Evolutionary conservation across 1,140 invertebrate genomes (phyloP).

Genomic region (Conus betulinus): DNA sequence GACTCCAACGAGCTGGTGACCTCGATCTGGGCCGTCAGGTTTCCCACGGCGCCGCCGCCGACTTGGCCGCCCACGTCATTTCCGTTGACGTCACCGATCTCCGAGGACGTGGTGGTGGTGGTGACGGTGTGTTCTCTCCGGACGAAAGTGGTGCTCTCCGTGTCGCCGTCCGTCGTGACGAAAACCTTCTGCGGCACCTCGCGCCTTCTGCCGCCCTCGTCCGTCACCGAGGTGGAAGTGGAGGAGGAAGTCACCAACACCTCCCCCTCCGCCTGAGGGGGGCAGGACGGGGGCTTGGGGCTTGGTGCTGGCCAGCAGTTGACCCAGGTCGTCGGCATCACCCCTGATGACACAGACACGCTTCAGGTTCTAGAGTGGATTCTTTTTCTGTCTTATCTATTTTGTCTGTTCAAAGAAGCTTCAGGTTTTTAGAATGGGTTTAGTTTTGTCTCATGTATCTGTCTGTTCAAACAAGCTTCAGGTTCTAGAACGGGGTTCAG

Average conservation of each 20-base stretch:
- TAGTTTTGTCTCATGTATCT: no score
- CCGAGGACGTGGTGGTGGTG: constrained; percentile 14
- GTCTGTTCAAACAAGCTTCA: no score
- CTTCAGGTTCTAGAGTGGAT: no score
- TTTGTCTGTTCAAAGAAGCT: no score
- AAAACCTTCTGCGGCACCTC: constrained; percentile 37
- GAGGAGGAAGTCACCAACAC: constrained; percentile 17
- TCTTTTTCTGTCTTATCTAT: no score
- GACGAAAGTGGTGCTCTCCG: constrained; percentile 27
- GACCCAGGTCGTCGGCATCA: constrained; percentile 28
- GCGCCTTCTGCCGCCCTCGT: constrained; percentile 34
- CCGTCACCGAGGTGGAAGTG: constrained; percentile 22
- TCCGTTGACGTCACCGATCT: constrained; percentile 15
- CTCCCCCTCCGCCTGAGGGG: background rate
- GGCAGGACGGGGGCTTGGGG: constrained; percentile 17
- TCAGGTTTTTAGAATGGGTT: no score
- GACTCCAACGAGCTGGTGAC: background rate
- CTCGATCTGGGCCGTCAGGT: background rate
- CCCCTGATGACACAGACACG: constrained; percentile 7
- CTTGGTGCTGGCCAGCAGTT: constrained; percentile 26
- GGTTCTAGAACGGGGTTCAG: no score
- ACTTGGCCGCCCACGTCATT: background rate
- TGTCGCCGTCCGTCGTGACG: constrained; percentile 31
- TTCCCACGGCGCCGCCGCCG: background rate
- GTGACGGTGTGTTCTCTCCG: constrained; percentile 31